phyloP scores from a whole-genome alignment of 2,797 vertebrate species.

The Brachymystax lenok region DNA sequence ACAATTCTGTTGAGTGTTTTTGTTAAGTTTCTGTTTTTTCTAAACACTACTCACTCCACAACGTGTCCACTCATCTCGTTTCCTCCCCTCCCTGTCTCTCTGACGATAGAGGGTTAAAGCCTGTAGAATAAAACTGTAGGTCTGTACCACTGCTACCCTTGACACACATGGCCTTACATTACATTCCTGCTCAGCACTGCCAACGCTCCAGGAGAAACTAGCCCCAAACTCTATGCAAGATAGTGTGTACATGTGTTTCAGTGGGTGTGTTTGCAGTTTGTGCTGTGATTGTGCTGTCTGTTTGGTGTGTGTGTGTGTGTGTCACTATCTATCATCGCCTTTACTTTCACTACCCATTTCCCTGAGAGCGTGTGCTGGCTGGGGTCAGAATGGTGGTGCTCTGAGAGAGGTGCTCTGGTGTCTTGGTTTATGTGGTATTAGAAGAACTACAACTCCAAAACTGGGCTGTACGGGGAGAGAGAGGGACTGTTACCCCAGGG shows the following conservation, averaged over 20 bases:
- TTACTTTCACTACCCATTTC: not conserved
- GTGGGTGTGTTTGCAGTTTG: conserved; percentile 6
- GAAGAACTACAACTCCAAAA: not conserved
- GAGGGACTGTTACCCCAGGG: not conserved
- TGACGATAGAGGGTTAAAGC: not conserved
- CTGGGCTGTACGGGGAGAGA: too few relatives aligned
- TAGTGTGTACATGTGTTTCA: not conserved
- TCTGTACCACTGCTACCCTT: conserved; percentile 21
- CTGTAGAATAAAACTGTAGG: not conserved
- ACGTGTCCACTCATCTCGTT: not conserved
- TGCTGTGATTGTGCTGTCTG: not conserved
- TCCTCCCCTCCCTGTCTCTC: conserved; percentile 4
- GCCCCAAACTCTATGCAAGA: conserved; percentile 4
- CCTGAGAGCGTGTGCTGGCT: not conserved
- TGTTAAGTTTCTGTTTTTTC: not conserved
- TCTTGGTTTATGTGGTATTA: not conserved
- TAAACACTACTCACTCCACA: not conserved
- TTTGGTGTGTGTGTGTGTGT: not conserved
- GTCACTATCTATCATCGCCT: conserved; percentile 38
- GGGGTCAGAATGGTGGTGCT: not conserved
- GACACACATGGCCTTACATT: conserved; percentile 21
- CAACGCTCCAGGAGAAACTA: conserved; percentile 19
- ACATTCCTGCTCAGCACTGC: conserved; percentile 11
- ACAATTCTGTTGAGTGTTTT: not conserved
- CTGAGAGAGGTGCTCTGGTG: not conserved